These are phyloP conservation scores for Laspeyria flexula DNA, from an alignment of 2,888 invertebrate genomes.

Conservation along the genomic window DNA sequence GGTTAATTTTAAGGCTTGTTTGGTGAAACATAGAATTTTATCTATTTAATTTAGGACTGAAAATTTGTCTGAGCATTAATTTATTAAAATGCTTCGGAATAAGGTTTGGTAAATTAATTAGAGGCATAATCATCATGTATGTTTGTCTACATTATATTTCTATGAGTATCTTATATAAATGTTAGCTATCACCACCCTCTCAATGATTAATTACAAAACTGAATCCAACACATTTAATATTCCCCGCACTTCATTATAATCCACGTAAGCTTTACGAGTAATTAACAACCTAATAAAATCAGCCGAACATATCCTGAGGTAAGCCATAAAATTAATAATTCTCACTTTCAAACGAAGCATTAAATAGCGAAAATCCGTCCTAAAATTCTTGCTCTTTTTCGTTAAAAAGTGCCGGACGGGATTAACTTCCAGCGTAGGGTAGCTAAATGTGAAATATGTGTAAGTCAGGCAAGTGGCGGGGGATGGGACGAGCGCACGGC, in stretches of 20 bases:
- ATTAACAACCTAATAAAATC: constrained; percentile 26
- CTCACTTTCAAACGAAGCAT: constrained; percentile 23
- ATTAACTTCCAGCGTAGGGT: constrained; percentile 28
- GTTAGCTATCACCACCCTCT: too few relatives aligned
- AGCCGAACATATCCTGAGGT: constrained; percentile 11
- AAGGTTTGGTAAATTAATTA: too few relatives aligned
- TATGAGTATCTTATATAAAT: too few relatives aligned
- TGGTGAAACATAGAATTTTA: too few relatives aligned
- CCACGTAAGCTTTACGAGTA: constrained; percentile 4
- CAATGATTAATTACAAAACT: too few relatives aligned
- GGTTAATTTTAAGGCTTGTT: too few relatives aligned
- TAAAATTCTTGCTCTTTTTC: constrained; percentile 27
- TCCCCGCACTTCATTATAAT: neutral
- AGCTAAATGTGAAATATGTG: constrained; percentile 45
- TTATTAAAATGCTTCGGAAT: too few relatives aligned
- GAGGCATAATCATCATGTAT: too few relatives aligned
- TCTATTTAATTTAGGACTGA: too few relatives aligned
- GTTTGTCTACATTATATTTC: too few relatives aligned
- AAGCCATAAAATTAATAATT: constrained; percentile 28
- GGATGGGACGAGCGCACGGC: constrained; percentile 10
- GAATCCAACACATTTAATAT: neutral
- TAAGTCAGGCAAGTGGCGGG: constrained; percentile 23
- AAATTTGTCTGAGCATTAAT: too few relatives aligned
- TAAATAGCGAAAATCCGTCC: constrained; percentile 26
- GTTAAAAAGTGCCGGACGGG: constrained; percentile 30